A percentile compares a stretch with the other conserved stretches of the same genome.
Conservation (phyloP, 2,797 vertebrate genomes). For the Clarias platycephalus region DNA sequence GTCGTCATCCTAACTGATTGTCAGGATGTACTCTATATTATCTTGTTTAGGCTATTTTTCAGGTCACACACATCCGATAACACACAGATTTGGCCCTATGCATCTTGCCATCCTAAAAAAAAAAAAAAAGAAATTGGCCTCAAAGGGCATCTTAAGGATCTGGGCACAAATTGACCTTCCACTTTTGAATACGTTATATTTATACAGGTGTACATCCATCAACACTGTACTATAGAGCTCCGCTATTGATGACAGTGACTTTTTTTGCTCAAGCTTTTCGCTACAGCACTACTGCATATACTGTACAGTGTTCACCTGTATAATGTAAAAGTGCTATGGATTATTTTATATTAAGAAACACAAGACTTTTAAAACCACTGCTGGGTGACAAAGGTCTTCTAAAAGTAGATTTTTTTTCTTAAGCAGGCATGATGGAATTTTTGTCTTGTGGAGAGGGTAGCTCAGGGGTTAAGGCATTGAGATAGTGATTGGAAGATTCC, state of each 20-base stretch:
- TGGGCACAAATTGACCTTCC: background rate
- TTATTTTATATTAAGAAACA: background rate
- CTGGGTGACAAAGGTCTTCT: too few species aligned
- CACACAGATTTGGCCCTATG: background rate
- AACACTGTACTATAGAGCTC: background rate
- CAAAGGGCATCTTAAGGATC: background rate
- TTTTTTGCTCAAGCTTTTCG: background rate
- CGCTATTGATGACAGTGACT: background rate
- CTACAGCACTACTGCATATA: background rate
- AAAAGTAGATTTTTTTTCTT: too few species aligned
- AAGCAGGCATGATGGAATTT: too few species aligned
- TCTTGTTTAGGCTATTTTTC: background rate
- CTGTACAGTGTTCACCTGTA: background rate
- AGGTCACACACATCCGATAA: background rate
- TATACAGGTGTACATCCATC: background rate
- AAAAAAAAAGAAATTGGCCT: background rate
- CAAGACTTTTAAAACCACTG: too few species aligned
- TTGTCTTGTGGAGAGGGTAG: too few species aligned
- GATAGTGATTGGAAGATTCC: too few species aligned
- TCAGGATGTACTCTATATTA: background rate
- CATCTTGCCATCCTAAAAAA: background rate
- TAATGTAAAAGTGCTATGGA: background rate
- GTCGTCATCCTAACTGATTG: background rate
- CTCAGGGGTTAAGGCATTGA: too few species aligned
- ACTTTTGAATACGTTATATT: background rate